These are phyloP conservation scores for Actinemys pallida DNA, from an alignment of 2,113 vertebrate genomes.

Conservation along the genomic window DNA sequence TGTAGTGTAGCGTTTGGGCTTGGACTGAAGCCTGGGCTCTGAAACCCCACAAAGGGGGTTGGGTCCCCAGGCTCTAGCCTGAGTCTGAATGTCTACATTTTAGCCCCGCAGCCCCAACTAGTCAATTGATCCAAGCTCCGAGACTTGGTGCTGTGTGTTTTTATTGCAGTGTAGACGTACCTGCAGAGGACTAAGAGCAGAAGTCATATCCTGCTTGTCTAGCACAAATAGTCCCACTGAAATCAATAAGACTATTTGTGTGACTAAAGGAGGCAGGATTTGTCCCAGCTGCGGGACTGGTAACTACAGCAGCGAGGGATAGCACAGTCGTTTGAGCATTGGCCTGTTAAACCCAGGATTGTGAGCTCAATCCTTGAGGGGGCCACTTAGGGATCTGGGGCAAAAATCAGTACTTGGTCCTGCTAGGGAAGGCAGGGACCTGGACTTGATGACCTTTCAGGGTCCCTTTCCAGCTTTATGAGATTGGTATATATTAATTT, in stretches of 20 bases:
- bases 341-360: too few species aligned
- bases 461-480: too few species aligned
- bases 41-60: neutral
- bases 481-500: too few species aligned
- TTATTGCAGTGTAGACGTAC: neutral
- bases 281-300: neutral
- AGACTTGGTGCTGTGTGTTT: neutral
- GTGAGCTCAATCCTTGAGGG: too few species aligned
- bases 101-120: neutral
- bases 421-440: too few species aligned
- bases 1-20: neutral
- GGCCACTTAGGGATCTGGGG: too few species aligned
- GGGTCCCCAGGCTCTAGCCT: too few species aligned
- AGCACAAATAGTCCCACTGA: fast-evolving
- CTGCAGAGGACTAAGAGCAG: neutral
- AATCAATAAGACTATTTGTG: conserved; percentile 1
- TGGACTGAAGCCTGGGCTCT: neutral
- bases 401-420: too few species aligned
- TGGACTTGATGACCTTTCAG: too few species aligned
- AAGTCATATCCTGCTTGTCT: conserved; percentile 5
- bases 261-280: neutral
- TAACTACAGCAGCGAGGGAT: neutral
- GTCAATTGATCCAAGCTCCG: neutral
- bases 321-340: too few species aligned
- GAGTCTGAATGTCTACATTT: neutral